These are phyloP conservation scores for Montipora efflorescens DNA, from an alignment of 64 coral and sea anemone species.

Conservation along the genomic window DNA sequence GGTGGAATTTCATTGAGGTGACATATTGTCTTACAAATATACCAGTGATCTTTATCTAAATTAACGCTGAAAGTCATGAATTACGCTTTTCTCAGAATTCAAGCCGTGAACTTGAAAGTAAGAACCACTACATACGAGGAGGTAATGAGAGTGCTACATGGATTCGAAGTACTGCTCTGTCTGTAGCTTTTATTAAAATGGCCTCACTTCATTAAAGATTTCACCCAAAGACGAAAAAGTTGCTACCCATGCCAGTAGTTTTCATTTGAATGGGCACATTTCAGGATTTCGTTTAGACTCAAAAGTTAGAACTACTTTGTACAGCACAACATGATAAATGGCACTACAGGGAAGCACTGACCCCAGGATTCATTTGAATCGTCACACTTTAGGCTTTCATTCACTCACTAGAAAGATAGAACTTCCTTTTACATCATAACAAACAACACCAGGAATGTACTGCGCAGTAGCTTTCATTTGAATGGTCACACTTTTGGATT, in stretches of 20 bases:
- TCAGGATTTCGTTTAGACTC: neutral
- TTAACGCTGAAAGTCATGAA: too few species aligned
- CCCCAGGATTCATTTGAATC: neutral
- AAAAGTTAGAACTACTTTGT: neutral
- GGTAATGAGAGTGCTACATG: too few species aligned
- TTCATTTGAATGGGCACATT: neutral
- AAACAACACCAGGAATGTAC: neutral
- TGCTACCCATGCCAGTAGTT: neutral
- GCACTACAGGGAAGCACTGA: neutral
- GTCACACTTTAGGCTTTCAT: neutral
- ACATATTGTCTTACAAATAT: neutral
- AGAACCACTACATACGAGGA: too few species aligned
- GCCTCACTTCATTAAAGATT: too few species aligned
- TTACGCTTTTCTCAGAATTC: too few species aligned
- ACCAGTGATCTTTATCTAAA: too few species aligned
- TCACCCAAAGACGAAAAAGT: too few species aligned
- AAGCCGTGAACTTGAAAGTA: too few species aligned
- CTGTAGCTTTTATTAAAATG: too few species aligned
- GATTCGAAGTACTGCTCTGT: too few species aligned
- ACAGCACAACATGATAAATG: neutral
- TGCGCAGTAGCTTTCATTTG: neutral
- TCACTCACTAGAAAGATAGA: neutral
- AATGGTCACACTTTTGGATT: neutral
- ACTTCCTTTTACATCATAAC: neutral
- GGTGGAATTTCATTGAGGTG: constrained; percentile 99